phyloP scores from a whole-genome alignment of 1,140 invertebrate genomes.

The Potamilus streckersoni region DNA sequence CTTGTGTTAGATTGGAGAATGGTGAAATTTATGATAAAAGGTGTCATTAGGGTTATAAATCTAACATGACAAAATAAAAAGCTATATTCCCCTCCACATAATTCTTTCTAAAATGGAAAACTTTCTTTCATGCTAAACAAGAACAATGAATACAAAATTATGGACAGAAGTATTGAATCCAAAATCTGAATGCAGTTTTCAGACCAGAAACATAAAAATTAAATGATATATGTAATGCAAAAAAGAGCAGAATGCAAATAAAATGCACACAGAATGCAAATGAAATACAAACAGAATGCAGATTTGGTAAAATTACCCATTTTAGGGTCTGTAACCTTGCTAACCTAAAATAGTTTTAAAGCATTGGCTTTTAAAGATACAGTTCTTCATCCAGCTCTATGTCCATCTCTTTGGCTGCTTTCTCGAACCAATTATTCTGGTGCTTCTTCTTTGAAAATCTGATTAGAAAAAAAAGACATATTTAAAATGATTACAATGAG shows the following conservation, averaged over 20 bases:
- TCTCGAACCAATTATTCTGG: conserved; percentile 85
- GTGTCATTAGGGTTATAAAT: no score
- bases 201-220: no score
- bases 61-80: no score
- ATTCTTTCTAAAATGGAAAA: no score
- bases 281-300: neutral
- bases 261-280: neutral
- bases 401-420: conserved; percentile 87
- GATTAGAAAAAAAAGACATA: conserved; percentile 3
- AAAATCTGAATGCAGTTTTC: no score
- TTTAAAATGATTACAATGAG: neutral
- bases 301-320: neutral
- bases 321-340: neutral
- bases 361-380: conserved; percentile 71
- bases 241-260: neutral
- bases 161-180: no score
- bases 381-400: conserved; percentile 83
- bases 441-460: conserved; percentile 75
- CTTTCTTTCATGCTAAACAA: no score
- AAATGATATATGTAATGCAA: neutral
- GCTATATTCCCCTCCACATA: no score
- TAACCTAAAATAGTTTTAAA: neutral
- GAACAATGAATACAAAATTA: no score
- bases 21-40: no score
- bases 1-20: no score